Evolutionary conservation across 2,888 invertebrate genomes (phyloP), one percentile per base, ranked within the genome.

Genomic region (Drosophila borealis): DNA sequence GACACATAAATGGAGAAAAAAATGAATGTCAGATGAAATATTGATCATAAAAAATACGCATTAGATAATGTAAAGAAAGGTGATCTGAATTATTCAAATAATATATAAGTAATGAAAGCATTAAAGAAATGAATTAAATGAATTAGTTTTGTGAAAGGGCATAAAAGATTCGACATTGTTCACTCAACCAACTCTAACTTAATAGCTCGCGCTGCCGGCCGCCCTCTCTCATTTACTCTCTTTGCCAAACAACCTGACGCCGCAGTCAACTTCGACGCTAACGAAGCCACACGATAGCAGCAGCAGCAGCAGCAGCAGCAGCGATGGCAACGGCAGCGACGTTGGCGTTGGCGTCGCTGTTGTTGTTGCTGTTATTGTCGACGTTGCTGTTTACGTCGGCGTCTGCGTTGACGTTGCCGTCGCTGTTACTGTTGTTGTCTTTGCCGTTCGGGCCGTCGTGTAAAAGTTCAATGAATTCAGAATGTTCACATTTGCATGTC

Each of bases 401-500:
- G 48, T 8, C 11, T 21, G 19, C 34, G 39, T n/a, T 11, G 21
- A 17, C 45, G 25, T 36, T 11, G 42, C 3, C 51, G 41, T 25
- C 42, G 33, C n/a, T 46, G 51, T 29, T 51, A 51, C 4, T 42
- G 55, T 29, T 59, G 80, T 63, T 57, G 64, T 74, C 63, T 60
- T 75, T 64, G 65, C 36, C 29, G 66, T 57, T 71, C 8, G 64
- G 54, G 74, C 64, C 60, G 69, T 80, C 55, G 68, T 68, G 70
- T 64, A 74, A 87, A 88, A 88, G 87, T 88, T 88, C 87, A 88
- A 88, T 88, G 87, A 90, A 89, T 89, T 73, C 90, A 74, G 57
- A 89, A 86, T 86, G 85, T 70, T 76, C 78, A 70, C 82, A 85
- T 90, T 87, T 89, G 89, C 90, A 90, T 86, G 86, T 90, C 85